A percentile compares a stretch with the other conserved stretches of the same genome.
phyloP scores from a whole-genome alignment of 2,797 vertebrate genomes.

The Cossypha heuglini region DNA sequence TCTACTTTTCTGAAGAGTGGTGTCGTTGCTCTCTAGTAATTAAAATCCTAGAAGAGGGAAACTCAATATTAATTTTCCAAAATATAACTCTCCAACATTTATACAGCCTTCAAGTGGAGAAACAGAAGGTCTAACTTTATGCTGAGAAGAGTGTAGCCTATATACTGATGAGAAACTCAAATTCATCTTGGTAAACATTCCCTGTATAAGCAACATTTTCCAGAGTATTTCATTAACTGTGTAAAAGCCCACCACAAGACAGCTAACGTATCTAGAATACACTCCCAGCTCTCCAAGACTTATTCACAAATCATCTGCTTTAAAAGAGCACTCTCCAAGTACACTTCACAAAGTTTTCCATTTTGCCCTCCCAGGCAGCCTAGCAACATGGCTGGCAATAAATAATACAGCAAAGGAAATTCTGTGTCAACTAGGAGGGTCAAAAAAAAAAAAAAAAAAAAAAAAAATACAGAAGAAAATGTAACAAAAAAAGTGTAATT shows the following conservation, averaged over 20 bases:
- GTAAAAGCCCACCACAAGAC: background rate
- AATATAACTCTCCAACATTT: background rate
- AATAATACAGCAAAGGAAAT: slow-evolving; percentile 66
- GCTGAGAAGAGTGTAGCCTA: background rate
- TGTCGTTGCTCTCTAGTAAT: background rate
- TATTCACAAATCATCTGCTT: background rate
- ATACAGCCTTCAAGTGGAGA: background rate
- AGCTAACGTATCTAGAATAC: background rate
- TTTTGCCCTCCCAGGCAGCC: slow-evolving; percentile 45
- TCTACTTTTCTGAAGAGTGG: background rate
- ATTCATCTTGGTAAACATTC: background rate
- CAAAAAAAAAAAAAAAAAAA: background rate
- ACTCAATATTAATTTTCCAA: background rate
- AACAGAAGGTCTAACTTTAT: background rate
- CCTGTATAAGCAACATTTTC: slow-evolving; percentile 19
- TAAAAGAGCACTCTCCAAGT: slow-evolving; percentile 1
- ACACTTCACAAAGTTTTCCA: slow-evolving; percentile 30
- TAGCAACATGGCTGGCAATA: slow-evolving; percentile 31
- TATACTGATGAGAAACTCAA: background rate
- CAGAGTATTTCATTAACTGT: background rate
- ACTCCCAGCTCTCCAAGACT: background rate
- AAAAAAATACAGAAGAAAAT: slow-evolving; percentile 36
- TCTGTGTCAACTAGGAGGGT: slow-evolving; percentile 27
- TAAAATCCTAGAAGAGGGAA: background rate
- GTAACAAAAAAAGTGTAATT: slow-evolving; percentile 22